Percentiles rank a stretch among this genome's conserved stretches.
Evolutionary conservation across 2,113 vertebrate genomes (phyloP).

Genomic region (Ophthalmolycus amberensis): DNA sequence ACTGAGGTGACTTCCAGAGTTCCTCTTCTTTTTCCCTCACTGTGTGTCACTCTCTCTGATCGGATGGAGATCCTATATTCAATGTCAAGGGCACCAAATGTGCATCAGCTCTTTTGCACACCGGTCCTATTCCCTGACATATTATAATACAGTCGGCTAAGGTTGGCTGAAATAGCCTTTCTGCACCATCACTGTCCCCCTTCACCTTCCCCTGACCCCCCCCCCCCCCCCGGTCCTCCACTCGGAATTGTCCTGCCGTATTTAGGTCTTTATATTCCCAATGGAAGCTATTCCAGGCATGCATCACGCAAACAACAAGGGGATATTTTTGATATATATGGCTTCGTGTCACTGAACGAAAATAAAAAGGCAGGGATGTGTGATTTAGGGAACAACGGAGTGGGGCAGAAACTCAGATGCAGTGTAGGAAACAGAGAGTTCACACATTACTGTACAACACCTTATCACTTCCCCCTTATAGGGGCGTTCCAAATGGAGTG

Average conservation of each 20-base stretch:
- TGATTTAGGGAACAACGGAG: constrained; percentile 36
- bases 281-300: constrained; percentile 84
- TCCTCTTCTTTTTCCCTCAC: background rate
- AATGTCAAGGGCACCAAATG: background rate
- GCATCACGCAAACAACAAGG: no score
- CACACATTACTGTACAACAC: constrained; percentile 12
- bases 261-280: constrained; percentile 83
- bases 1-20: background rate
- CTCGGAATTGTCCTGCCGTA: constrained; percentile 75
- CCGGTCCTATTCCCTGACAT: background rate
- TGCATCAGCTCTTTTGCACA: constrained; percentile 11
- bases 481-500: constrained; percentile 53
- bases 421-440: constrained; percentile 17
- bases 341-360: constrained; percentile 49
- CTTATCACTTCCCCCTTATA: constrained; percentile 63
- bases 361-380: constrained; percentile 22
- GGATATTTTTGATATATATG: no score
- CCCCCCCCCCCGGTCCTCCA: constrained; percentile 35
- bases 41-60: background rate
- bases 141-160: constrained; percentile 10
- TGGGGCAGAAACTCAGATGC: constrained; percentile 9
- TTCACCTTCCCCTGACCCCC: constrained; percentile 62
- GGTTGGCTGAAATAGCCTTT: constrained; percentile 18
- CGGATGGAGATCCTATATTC: background rate
- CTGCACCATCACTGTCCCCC: constrained; percentile 24